A percentile compares a stretch with the other conserved stretches of the same genome.
These are phyloP conservation scores for Polyommatus icarus DNA, from an alignment of 2,888 invertebrate species.

Conservation along the genomic window DNA sequence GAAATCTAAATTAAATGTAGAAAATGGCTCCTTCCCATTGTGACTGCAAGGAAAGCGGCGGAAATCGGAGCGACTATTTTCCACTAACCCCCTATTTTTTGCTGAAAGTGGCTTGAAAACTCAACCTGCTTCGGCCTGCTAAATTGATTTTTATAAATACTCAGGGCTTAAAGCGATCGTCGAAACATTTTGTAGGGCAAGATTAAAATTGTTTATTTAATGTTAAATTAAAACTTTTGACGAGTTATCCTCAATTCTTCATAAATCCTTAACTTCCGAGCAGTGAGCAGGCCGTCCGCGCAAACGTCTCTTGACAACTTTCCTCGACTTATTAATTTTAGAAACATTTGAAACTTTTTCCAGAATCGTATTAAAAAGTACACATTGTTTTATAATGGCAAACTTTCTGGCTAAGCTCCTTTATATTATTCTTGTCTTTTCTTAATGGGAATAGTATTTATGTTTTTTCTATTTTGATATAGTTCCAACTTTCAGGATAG, in stretches of 20 bases:
- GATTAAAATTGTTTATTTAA: not conserved
- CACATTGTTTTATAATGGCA: not conserved
- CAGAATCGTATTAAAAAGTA: not conserved
- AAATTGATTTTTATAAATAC: not conserved
- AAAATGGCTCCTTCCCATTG: not conserved
- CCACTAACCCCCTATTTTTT: not conserved
- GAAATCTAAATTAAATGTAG: not conserved
- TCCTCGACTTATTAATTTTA: not conserved
- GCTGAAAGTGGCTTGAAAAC: not conserved
- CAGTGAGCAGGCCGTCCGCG: not conserved
- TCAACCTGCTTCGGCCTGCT: too few species aligned
- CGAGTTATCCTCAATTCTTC: not conserved
- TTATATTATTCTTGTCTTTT: not conserved
- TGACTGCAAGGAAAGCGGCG: not conserved
- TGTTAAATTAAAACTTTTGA: not conserved
- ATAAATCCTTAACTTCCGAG: not conserved
- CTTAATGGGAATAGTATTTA: not conserved
- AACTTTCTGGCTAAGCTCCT: not conserved
- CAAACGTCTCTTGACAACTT: not conserved
- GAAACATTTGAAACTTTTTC: constrained; percentile 1
- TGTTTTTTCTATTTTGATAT: not conserved
- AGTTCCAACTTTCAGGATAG: not conserved
- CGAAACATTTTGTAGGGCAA: not conserved
- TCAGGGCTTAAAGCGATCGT: not conserved
- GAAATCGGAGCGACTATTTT: not conserved